These are phyloP conservation scores for Musca vetustissima DNA, from an alignment of 1,140 invertebrate genomes.

Conservation along the genomic window DNA sequence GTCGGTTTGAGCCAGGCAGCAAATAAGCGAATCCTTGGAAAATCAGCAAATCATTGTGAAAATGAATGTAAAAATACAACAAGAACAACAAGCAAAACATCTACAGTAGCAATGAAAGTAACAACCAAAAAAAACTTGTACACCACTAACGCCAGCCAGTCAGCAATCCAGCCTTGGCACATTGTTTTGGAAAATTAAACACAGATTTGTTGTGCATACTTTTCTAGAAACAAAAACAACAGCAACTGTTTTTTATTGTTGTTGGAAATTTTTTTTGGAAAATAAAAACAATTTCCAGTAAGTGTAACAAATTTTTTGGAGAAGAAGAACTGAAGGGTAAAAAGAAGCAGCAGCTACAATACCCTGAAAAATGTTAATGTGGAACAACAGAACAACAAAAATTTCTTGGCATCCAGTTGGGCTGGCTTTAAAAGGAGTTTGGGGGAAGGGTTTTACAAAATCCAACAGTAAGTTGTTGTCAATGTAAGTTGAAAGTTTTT, in stretches of 20 bases:
- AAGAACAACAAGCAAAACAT: neutral
- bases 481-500: too few relatives aligned
- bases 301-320: too few relatives aligned
- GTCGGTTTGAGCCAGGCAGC: neutral
- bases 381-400: too few relatives aligned
- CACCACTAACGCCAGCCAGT: too few relatives aligned
- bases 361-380: too few relatives aligned
- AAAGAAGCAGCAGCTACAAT: neutral
- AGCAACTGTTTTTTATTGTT: neutral
- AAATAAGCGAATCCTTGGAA: neutral
- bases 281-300: neutral
- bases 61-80: neutral
- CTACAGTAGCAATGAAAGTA: neutral
- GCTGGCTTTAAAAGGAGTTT: neutral
- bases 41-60: neutral
- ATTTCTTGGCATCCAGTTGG: neutral
- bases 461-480: too few relatives aligned
- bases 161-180: neutral
- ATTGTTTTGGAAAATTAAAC: constrained; percentile 20
- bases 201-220: constrained; percentile 15
- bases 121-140: neutral
- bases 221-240: neutral
- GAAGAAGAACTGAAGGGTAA: neutral
- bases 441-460: too few relatives aligned
- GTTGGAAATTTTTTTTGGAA: neutral